Base-by-base conservation (phyloP, 2,888 invertebrate species). In the Proisotoma minuta region DNA sequence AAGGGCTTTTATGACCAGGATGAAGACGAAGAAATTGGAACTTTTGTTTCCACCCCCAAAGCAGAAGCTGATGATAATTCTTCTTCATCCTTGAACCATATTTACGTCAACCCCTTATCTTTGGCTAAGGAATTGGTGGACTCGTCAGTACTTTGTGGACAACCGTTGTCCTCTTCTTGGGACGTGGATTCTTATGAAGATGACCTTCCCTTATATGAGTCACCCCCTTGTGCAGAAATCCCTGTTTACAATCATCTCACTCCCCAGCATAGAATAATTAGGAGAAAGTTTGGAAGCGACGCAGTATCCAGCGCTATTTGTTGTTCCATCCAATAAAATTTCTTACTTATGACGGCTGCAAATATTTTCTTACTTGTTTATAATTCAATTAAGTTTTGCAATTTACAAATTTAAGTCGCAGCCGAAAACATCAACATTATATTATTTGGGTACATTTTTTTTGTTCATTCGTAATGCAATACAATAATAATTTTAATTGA, bases 241-340 rank as follows among this genome's bases (percentile, higher is more conserved):
- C 70, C 68, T 34, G 66, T 68, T 34, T 71, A 68, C 56, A 69
- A 66, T 56, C 56, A 50, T 18, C 43, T 51, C 34, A 69, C 71
- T 52, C 69, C 67, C 57, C 54, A 63, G 24, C 51, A 52, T 18
- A 64, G 64, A 60, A 61, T 71, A 22, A 71, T 71, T 54, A 60
- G 69, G 47, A 62, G 48, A 53, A 67, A 63, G 50, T 57, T 69
- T 53, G 62, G 64, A 49, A 62, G 59, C 34, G 59, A 62, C 43
- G 67, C 68, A 34, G 63, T 72, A 62, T 67, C 70, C 57, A 69
- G 70, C 65, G 70, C 68, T 59, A 72, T 72, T 65, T 72, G 72
- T 59, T 72, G 72, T 63, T 62, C 65, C 34, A 68, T 72, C 62
- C 66, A 66, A 39, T 72, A 60, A 50, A 47, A 12, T 47, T 8